Evolutionary conservation across 2,888 invertebrate species (phyloP).

Genomic region (Colletes collaris): DNA sequence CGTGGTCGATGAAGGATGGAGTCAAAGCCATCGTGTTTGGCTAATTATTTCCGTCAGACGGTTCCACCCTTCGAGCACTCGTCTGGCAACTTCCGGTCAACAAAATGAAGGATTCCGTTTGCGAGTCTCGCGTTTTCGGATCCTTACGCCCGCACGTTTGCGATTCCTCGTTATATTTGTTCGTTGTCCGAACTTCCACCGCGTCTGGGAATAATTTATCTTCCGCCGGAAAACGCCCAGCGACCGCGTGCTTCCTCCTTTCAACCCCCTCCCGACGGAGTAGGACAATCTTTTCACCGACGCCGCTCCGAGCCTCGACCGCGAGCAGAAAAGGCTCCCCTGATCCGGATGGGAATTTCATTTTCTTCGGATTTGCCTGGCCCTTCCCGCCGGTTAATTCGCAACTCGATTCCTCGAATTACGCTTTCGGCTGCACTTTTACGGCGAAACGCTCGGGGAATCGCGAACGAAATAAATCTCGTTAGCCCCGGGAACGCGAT

Average conservation of each 20-base stretch:
- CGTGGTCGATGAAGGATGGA: slow-evolving; percentile 20
- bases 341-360: slow-evolving; percentile 44
- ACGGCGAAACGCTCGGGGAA: slow-evolving; percentile 9
- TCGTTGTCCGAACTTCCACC: slow-evolving; percentile 21
- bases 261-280: neutral
- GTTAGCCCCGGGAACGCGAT: slow-evolving; percentile 24
- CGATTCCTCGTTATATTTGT: slow-evolving; percentile 33
- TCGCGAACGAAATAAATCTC: slow-evolving; percentile 35
- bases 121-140: slow-evolving; percentile 28
- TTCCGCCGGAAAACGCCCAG: slow-evolving; percentile 1
- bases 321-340: slow-evolving; percentile 9
- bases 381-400: slow-evolving; percentile 16
- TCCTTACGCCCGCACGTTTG: slow-evolving; percentile 28
- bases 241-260: neutral
- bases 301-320: slow-evolving; percentile 3
- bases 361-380: slow-evolving; percentile 37
- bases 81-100: slow-evolving; percentile 45
- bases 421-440: slow-evolving; percentile 27
- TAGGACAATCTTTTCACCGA: neutral
- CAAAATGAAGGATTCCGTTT: slow-evolving; percentile 61
- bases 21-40: slow-evolving; percentile 29
- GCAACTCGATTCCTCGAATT: slow-evolving; percentile 46
- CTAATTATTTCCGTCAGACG: slow-evolving; percentile 43
- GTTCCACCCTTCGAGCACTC: slow-evolving; percentile 18
- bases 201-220: slow-evolving; percentile 35